These are phyloP conservation scores for Ischnura elegans DNA, from an alignment of 2,888 invertebrate genomes.

Conservation along the genomic window DNA sequence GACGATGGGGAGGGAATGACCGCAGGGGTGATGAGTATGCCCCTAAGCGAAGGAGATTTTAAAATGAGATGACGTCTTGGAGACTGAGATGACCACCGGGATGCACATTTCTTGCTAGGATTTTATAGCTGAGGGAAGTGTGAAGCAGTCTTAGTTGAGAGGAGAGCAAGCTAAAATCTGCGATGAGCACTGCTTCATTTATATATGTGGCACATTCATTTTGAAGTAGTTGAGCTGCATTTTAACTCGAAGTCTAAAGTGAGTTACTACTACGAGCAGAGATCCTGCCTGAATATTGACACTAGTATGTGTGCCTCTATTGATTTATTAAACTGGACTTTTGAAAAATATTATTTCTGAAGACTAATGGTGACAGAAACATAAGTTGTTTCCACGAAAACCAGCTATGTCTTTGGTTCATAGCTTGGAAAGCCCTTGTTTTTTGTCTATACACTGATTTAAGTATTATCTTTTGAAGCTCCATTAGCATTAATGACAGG, in stretches of 20 bases:
- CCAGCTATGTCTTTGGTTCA: conserved; percentile 10
- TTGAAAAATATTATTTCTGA: conserved; percentile 7
- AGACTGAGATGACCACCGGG: conserved; percentile 56
- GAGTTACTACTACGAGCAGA: conserved; percentile 32
- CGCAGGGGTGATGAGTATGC: conserved; percentile 82
- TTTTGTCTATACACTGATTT: conserved; percentile 16
- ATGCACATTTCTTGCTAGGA: conserved; percentile 56
- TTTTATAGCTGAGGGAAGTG: conserved; percentile 45
- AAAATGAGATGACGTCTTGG: conserved; percentile 73
- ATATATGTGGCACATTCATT: conserved; percentile 48
- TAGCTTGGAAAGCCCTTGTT: not conserved
- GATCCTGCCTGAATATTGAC: conserved; percentile 49
- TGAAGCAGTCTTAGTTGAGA: conserved; percentile 57
- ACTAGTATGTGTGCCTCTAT: conserved; percentile 42
- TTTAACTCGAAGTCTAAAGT: conserved; percentile 43
- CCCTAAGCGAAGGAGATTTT: conserved; percentile 84
- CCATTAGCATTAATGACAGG: conserved; percentile 7
- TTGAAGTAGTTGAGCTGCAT: conserved; percentile 60
- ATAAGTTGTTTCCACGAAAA: conserved; percentile 15
- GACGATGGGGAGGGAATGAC: conserved; percentile 69
- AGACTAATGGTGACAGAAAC: not conserved
- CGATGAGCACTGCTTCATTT: not conserved
- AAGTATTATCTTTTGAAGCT: conserved; percentile 43
- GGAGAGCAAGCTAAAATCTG: conserved; percentile 26
- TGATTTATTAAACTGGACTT: not conserved